These are phyloP conservation scores for Harpegnathos saltator DNA, from an alignment of 1,140 invertebrate genomes.

Conservation along the genomic window DNA sequence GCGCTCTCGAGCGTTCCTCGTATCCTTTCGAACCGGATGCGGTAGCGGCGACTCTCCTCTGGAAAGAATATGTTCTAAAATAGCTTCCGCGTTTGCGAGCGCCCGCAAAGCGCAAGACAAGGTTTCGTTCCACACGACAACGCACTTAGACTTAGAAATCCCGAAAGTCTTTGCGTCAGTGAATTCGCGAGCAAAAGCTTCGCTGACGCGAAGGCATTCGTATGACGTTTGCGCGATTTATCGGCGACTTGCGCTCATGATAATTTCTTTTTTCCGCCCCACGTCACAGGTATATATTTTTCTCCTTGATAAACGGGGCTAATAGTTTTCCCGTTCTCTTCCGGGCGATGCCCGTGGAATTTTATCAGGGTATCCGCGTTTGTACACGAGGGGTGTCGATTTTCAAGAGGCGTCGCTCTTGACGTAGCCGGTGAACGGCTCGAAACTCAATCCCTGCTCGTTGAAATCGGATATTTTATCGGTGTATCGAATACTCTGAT, in stretches of 20 bases:
- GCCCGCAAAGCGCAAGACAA: neutral
- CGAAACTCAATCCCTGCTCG: slow-evolving; percentile 16
- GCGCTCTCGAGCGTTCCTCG: slow-evolving; percentile 13
- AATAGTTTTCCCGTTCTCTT: no score
- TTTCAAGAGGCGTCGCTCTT: neutral
- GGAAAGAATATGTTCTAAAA: neutral
- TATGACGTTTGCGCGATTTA: no score
- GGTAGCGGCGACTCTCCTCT: neutral
- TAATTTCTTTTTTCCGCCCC: no score
- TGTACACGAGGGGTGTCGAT: neutral
- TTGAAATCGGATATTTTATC: slow-evolving; percentile 2
- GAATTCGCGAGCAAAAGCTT: no score
- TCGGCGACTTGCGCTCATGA: no score
- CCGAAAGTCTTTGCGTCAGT: no score
- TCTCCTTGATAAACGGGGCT: no score
- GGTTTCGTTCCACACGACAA: neutral
- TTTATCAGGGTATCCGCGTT: neutral
- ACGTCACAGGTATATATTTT: no score
- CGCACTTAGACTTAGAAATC: no score
- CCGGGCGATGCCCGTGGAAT: neutral
- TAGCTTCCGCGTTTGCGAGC: slow-evolving; percentile 5
- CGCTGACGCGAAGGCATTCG: no score
- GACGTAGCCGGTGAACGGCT: neutral
- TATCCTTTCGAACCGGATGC: slow-evolving; percentile 68
- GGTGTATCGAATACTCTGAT: slow-evolving; percentile 37